Percentiles rank a stretch among this genome's conserved stretches.
Conservation (phyloP, 2,113 vertebrate species). For the Megaceryle torquata region DNA sequence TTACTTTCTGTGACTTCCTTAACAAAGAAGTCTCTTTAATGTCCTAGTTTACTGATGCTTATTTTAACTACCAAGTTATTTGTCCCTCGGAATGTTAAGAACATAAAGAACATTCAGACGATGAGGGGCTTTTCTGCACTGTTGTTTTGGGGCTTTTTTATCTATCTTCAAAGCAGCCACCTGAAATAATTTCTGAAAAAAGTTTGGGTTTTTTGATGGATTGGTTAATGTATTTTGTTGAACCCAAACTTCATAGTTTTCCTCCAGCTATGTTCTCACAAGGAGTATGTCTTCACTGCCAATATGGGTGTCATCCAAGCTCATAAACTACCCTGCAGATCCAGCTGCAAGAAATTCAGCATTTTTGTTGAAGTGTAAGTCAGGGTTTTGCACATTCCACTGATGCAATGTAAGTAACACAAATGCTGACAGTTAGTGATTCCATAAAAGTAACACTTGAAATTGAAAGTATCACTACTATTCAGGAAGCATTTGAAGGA, state of each 20-base stretch:
- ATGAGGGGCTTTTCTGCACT: neutral
- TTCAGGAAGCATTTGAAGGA: neutral
- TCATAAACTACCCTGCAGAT: neutral
- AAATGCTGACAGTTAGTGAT: neutral
- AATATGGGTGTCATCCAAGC: neutral
- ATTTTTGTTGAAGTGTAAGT: neutral
- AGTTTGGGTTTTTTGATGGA: neutral
- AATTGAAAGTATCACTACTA: neutral
- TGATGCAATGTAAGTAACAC: neutral
- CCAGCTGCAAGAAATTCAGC: neutral
- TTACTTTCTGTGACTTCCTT: neutral
- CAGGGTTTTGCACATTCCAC: neutral
- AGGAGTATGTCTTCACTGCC: neutral
- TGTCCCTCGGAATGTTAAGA: neutral
- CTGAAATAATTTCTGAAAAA: neutral
- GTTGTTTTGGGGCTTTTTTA: neutral
- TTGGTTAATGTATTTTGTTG: neutral
- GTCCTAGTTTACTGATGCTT: neutral
- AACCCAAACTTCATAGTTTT: neutral
- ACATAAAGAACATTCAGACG: neutral
- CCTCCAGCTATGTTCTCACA: neutral
- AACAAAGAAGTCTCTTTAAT: neutral
- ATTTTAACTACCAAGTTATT: neutral
- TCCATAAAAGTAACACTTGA: neutral
- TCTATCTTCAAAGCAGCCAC: neutral